Conservation (phyloP, 2,113 vertebrate genomes). For the Nothoprocta perdicaria region DNA sequence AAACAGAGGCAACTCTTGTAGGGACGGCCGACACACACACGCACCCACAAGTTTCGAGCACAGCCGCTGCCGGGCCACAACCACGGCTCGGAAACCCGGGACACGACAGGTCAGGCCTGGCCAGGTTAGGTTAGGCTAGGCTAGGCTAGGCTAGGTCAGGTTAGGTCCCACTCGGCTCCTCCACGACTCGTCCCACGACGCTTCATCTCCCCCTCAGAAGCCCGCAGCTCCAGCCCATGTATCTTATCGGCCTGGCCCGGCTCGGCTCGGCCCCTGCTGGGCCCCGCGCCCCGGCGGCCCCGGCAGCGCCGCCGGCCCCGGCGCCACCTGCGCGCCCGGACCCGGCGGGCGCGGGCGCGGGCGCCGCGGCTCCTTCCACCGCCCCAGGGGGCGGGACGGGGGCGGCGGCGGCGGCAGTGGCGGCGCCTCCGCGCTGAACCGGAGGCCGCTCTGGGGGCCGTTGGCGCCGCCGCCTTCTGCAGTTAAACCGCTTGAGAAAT, state of each 20-base stretch:
- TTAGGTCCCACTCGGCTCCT: too few relatives aligned
- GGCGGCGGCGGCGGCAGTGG: not conserved
- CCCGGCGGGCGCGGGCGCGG: too few relatives aligned
- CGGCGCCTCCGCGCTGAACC: not conserved
- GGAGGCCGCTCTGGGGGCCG: not conserved
- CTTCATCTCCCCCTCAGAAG: too few relatives aligned
- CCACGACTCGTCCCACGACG: too few relatives aligned
- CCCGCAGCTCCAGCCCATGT: too few relatives aligned
- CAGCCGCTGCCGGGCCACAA: too few relatives aligned
- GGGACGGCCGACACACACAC: not conserved
- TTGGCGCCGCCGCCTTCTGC: not conserved
- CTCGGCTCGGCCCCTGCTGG: not conserved
- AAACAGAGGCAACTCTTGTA: not conserved
- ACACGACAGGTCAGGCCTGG: too few relatives aligned
- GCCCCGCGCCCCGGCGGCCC: not conserved
- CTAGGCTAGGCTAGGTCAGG: too few relatives aligned
- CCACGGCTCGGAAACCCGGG: not conserved
- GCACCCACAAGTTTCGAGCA: too few relatives aligned
- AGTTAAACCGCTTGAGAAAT: rapidly evolving
- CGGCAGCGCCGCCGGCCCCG: constrained; percentile 46
- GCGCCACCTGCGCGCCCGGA: constrained; percentile 31
- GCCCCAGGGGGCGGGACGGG: not conserved
- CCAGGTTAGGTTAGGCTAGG: too few relatives aligned
- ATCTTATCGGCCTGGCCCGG: not conserved
- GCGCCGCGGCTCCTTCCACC: not conserved